These are phyloP conservation scores for Xenentodon cancila DNA, from an alignment of 2,797 vertebrate species.

Conservation along the genomic window DNA sequence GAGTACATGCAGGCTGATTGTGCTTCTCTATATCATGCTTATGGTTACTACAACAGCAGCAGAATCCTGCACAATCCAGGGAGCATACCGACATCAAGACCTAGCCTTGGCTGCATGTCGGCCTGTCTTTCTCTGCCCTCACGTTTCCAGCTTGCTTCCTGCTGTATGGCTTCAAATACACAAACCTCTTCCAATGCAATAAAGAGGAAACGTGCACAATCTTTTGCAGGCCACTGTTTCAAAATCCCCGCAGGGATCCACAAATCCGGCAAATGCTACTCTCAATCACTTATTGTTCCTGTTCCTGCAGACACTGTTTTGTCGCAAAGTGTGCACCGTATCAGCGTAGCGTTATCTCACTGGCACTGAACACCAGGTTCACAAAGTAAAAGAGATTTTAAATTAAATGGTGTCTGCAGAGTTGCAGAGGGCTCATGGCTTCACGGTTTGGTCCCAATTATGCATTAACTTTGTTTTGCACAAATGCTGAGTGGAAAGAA, in stretches of 20 bases:
- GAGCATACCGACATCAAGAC: neutral
- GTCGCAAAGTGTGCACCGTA: constrained; percentile 8
- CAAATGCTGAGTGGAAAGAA: too few species aligned
- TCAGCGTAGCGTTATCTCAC: neutral
- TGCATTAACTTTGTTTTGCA: neutral
- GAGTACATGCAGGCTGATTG: constrained; percentile 1
- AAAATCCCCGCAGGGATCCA: constrained; percentile 15
- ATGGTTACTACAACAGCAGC: constrained; percentile 12
- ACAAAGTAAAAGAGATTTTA: neutral
- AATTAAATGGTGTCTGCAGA: neutral
- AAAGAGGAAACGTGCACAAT: neutral
- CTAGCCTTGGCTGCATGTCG: neutral
- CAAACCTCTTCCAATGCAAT: constrained; percentile 4
- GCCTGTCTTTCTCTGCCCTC: constrained; percentile 7
- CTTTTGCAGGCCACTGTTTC: neutral
- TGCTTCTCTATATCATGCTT: neutral
- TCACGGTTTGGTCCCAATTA: constrained; percentile 1
- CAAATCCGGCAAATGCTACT: constrained; percentile 5
- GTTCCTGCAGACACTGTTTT: neutral
- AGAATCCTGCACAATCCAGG: constrained; percentile 8
- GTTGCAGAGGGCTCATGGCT: constrained; percentile 1
- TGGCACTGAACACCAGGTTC: neutral
- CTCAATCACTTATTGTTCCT: constrained; percentile 3
- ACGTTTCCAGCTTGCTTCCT: constrained; percentile 14
- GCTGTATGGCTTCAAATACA: constrained; percentile 1